phyloP scores from a whole-genome alignment of 1,140 invertebrate species.

The Drosophila lacteicornis region DNA sequence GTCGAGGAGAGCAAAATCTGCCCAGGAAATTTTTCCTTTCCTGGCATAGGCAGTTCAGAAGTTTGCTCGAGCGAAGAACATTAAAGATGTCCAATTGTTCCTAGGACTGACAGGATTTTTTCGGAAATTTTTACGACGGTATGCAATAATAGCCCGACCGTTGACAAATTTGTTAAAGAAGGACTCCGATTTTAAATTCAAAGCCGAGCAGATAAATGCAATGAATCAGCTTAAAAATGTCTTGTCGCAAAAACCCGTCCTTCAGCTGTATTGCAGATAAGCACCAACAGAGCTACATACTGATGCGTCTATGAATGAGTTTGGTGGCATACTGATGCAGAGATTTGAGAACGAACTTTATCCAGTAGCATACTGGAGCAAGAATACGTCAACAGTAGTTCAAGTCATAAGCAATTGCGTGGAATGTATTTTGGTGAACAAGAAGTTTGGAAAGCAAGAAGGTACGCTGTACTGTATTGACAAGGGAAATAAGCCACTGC shows the following conservation, averaged over 20 bases:
- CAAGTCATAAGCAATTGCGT: not conserved
- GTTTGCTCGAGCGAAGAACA: too few relatives aligned
- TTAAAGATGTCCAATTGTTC: not conserved
- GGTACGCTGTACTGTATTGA: not conserved
- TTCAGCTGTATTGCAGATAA: not conserved
- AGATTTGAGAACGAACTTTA: not conserved
- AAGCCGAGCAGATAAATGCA: not conserved
- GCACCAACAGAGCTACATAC: too few relatives aligned
- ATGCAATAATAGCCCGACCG: not conserved
- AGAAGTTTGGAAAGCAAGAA: not conserved
- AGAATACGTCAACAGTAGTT: constrained; percentile 1
- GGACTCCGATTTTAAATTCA: not conserved
- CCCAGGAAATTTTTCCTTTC: too few relatives aligned
- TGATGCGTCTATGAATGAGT: not conserved
- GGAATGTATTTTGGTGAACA: not conserved
- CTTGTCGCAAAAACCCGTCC: not conserved
- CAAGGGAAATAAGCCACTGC: not conserved
- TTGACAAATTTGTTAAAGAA: constrained; percentile 6
- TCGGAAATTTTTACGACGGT: not conserved
- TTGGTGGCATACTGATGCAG: not conserved
- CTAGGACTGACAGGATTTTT: not conserved
- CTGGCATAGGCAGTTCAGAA: too few relatives aligned
- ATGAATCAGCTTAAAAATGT: not conserved
- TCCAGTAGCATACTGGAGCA: not conserved
- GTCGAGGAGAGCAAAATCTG: too few relatives aligned